A percentile compares a stretch with the other conserved stretches of the same genome.
Conservation (phyloP, 2,797 vertebrate species). For the Taenioides sp. region DNA sequence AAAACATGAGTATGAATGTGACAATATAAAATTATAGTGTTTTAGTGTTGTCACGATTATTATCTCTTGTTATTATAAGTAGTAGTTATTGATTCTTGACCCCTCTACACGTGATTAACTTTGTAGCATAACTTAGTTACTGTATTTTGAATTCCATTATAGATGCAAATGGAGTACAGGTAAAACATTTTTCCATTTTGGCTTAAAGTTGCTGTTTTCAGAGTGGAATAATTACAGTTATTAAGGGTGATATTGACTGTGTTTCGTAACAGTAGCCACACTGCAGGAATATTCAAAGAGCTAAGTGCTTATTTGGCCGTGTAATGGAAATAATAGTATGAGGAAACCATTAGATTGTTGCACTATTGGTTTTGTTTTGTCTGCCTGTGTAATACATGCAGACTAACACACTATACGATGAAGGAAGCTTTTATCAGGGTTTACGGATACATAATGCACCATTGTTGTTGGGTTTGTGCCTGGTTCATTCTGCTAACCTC, state of each 20-base stretch:
- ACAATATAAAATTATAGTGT: no score
- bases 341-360: neutral
- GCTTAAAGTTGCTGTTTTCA: neutral
- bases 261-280: neutral
- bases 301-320: neutral
- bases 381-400: slow-evolving; percentile 15
- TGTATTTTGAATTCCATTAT: neutral
- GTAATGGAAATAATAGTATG: slow-evolving; percentile 14
- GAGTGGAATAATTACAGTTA: no score
- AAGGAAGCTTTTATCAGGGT: slow-evolving; percentile 24
- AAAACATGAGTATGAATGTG: no score
- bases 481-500: slow-evolving; percentile 33
- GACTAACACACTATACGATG: neutral
- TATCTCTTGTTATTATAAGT: no score
- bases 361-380: neutral
- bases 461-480: slow-evolving; percentile 39
- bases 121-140: no score
- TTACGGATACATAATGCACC: slow-evolving; percentile 32
- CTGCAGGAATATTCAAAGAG: neutral
- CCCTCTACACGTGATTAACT: no score
- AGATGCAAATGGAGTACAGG: neutral
- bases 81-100: no score
- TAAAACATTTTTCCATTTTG: neutral
- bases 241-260: neutral
- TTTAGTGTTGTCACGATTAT: no score